Conservation (phyloP, 2,888 invertebrate genomes). For the Mystacides longicornis region DNA sequence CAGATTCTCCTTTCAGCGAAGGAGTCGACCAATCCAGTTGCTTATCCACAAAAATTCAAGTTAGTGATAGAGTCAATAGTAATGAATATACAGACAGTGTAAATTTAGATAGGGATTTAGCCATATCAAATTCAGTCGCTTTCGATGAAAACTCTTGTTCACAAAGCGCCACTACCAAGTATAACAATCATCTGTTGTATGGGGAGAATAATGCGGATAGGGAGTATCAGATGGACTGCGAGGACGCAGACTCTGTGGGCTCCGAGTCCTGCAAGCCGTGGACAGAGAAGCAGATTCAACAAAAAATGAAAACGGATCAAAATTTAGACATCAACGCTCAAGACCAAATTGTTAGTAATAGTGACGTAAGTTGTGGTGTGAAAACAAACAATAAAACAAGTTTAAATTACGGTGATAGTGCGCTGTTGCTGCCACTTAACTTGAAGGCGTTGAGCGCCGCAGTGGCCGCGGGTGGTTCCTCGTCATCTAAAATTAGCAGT, state of each 20-base stretch:
- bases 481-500: conserved; percentile 5
- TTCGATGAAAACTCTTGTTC: conserved; percentile 4
- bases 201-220: background rate
- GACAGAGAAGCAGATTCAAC: background rate
- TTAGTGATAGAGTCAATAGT: conserved; percentile 7
- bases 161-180: conserved; percentile 1
- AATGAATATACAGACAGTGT: conserved; percentile 18
- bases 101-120: conserved; percentile 22
- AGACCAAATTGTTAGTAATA: background rate
- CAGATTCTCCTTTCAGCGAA: conserved; percentile 37
- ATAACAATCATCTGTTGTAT: conserved; percentile 18
- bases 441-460: conserved; percentile 21
- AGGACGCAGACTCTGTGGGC: conserved; percentile 8
- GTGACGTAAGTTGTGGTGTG: background rate
- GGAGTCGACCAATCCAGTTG: too few relatives aligned
- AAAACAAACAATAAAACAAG: conserved; percentile 9
- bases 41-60: too few relatives aligned
- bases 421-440: conserved; percentile 22
- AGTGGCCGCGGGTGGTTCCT: conserved; percentile 4
- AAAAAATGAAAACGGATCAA: background rate
- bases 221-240: conserved; percentile 9
- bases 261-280: background rate
- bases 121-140: conserved; percentile 6
- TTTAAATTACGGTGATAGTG: conserved; percentile 23
- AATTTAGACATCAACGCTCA: background rate